A percentile compares a stretch with the other conserved stretches of the same genome.
These are phyloP conservation scores for Rhizoglyphus robini DNA, from an alignment of 1,140 invertebrate species.

Conservation along the genomic window DNA sequence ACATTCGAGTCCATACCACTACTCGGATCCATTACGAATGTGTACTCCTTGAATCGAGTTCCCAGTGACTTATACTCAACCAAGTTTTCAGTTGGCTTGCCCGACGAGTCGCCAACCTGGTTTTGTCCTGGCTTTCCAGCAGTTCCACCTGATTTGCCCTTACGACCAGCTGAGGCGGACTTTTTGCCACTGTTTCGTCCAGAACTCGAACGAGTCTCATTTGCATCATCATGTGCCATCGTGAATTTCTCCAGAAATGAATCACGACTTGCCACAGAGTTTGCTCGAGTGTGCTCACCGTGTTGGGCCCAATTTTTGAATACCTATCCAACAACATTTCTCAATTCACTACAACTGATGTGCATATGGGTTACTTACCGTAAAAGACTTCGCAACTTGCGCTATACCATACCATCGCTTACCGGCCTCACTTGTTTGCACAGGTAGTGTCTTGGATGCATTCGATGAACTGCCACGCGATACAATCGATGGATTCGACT, in stretches of 20 bases:
- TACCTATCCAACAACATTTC: too few relatives aligned
- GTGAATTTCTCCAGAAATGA: constrained; percentile 42
- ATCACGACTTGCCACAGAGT: constrained; percentile 33
- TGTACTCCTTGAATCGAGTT: background rate
- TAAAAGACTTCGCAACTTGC: too few relatives aligned
- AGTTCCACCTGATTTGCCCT: background rate
- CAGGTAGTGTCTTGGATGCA: too few relatives aligned
- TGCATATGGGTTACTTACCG: too few relatives aligned
- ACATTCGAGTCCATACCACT: background rate
- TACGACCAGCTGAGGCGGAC: background rate
- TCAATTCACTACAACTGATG: too few relatives aligned
- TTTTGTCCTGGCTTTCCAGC: too few relatives aligned
- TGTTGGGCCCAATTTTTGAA: constrained; percentile 7
- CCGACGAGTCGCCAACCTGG: too few relatives aligned
- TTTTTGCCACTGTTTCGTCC: background rate
- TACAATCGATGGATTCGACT: too few relatives aligned
- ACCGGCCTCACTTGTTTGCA: too few relatives aligned
- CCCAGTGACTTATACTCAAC: background rate
- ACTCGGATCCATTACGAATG: background rate
- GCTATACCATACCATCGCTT: too few relatives aligned
- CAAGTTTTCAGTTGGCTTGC: too few relatives aligned
- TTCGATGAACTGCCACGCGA: too few relatives aligned
- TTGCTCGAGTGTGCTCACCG: background rate
- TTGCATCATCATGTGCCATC: constrained; percentile 20
- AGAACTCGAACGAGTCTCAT: background rate